Evolutionary conservation across 2,888 invertebrate species (phyloP), one percentile per base, ranked within the genome.

Genomic region (Leucoma salicis): DNA sequence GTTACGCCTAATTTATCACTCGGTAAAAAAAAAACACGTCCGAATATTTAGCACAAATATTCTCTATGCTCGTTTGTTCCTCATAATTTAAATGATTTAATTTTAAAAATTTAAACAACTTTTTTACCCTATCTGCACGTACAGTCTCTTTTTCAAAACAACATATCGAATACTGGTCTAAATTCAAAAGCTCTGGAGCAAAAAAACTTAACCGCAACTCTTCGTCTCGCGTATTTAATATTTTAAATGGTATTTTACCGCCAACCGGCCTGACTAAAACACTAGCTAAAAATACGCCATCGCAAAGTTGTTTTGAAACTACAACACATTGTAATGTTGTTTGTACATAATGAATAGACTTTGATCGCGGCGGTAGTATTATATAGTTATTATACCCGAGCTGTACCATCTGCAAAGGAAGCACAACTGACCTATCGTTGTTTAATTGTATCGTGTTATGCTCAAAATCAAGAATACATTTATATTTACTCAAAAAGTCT

Each of bases 21-120:
- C 2, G 21, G 21, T 24, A 34, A 13, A 6, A 24, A n/a, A n/a
- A 24, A 34, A 34, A 34, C 8, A 24, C 13, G 16, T 34, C 34
- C 4, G 34, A 34, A 24, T 8, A 34, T 24, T 34, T 34, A 2
- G 34, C 21, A 34, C 34, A 34, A 13, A 34, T 34, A 13, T 13
- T 13, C 16, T 24, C 8, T n/a, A 34, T 34, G 6, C 13, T 4
- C 2, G 7, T 24, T n/a, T 13, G 11, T 34, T 34, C 34, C 14
- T 34, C 34, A 13, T 12, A 10, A 13, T 34, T 34, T 24, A 34
- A 24, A 18, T 25, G 10, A 16, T 16, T 11, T 12, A 32, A 18
- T 2, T 32, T 32, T n/a, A 32, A 6, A 2, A 11, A 6, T 1
- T 15, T 16, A 16, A 32, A 18, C 12, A 32, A 16, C 2, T 5